A percentile compares a stretch with the other conserved stretches of the same genome.
Evolutionary conservation across 2,888 invertebrate genomes (phyloP).

Genomic region (Cremastinae sp.): DNA sequence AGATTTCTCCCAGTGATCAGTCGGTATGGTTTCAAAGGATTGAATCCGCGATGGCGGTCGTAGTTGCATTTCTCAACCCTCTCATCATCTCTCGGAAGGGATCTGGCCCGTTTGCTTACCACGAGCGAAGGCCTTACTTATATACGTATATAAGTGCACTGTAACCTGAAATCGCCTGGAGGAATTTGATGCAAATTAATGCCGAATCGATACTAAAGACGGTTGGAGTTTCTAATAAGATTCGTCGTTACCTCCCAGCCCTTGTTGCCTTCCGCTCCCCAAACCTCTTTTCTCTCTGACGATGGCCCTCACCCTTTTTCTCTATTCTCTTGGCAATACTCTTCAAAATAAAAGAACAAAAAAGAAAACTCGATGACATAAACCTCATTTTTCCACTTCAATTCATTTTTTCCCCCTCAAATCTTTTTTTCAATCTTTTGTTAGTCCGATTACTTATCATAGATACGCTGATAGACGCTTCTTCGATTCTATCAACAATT

Average conservation of each 20-base stretch:
- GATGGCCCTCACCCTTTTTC: conserved; percentile 9
- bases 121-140: conserved; percentile 46
- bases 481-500: too few species aligned
- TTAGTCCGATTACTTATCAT: too few species aligned
- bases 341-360: too few species aligned
- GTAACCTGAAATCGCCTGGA: conserved; percentile 56
- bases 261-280: conserved; percentile 43
- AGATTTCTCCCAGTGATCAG: conserved; percentile 12
- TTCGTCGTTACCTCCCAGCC: conserved; percentile 60
- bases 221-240: conserved; percentile 74
- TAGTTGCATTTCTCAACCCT: conserved; percentile 22
- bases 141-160: conserved; percentile 6
- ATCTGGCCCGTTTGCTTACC: conserved; percentile 24
- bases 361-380: background rate
- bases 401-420: too few species aligned
- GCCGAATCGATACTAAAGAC: conserved; percentile 73
- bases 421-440: too few species aligned
- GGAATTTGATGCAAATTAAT: conserved; percentile 72
- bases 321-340: conserved; percentile 2
- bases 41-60: conserved; percentile 4
- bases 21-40: conserved; percentile 19
- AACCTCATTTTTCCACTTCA: background rate
- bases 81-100: conserved; percentile 14
- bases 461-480: too few species aligned
- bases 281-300: conserved; percentile 36